These are phyloP conservation scores for Drosophila greeni DNA, from an alignment of 2,888 invertebrate species.

Conservation along the genomic window DNA sequence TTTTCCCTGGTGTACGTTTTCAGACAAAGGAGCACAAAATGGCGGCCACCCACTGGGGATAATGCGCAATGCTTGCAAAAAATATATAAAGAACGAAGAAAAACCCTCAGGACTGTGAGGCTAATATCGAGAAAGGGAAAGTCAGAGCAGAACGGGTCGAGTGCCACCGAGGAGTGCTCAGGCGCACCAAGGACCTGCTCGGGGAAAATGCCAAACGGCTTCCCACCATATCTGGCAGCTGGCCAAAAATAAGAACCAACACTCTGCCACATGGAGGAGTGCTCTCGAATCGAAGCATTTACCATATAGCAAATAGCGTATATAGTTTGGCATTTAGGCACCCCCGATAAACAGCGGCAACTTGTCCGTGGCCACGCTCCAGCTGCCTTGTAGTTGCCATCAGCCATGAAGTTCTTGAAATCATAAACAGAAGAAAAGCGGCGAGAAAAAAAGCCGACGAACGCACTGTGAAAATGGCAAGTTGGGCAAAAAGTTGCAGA, in stretches of 20 bases:
- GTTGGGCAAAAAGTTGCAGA: constrained; percentile 23
- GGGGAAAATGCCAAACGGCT: constrained; percentile 30
- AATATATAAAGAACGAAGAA: constrained; percentile 6
- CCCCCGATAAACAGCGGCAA: constrained; percentile 36
- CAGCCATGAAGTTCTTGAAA: constrained; percentile 38
- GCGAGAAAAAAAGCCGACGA: constrained; percentile 4
- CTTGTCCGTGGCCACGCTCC: constrained; percentile 38
- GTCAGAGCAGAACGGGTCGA: constrained; percentile 20
- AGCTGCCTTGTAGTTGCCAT: constrained; percentile 33
- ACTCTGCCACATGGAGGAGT: constrained; percentile 24
- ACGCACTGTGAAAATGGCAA: constrained; percentile 21
- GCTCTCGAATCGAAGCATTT: constrained; percentile 24
- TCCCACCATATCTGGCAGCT: constrained; percentile 30
- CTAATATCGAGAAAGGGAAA: constrained; percentile 37
- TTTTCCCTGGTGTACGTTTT: constrained; percentile 2
- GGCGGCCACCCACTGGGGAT: constrained; percentile 22
- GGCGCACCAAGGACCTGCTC: constrained; percentile 41
- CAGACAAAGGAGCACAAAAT: constrained; percentile 32
- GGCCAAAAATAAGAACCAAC: constrained; percentile 35
- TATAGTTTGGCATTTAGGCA: constrained; percentile 34
- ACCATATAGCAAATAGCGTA: constrained; percentile 4
- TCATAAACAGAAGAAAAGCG: constrained; percentile 51
- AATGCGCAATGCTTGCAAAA: constrained; percentile 25
- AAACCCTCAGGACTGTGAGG: constrained; percentile 21
- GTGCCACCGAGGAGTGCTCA: constrained; percentile 32